Percentiles rank a stretch among this genome's conserved stretches.
Evolutionary conservation across 2,113 vertebrate genomes (phyloP).

Genomic region (Psittacara wagleri): DNA sequence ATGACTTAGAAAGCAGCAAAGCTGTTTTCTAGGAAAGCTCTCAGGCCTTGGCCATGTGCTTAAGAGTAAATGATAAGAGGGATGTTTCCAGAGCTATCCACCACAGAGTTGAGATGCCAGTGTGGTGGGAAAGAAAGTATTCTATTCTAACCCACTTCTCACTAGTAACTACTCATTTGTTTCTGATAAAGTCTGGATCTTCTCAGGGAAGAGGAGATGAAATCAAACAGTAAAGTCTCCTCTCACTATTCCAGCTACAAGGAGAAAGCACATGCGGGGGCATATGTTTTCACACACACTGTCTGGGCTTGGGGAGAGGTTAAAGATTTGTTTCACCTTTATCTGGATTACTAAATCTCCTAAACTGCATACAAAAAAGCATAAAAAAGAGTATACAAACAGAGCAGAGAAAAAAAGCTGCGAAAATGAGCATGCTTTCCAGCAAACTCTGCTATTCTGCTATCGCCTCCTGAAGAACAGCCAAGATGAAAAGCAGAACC

Average conservation of each 20-base stretch:
- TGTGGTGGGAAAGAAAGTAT: neutral
- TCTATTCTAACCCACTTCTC: neutral
- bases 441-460: neutral
- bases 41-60: neutral
- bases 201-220: neutral
- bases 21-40: neutral
- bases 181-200: neutral
- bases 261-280: neutral
- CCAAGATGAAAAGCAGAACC: conserved; percentile 43
- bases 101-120: neutral
- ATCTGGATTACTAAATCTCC: neutral
- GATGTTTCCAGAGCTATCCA: neutral
- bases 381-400: neutral
- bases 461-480: neutral
- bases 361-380: neutral
- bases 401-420: neutral
- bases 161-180: neutral
- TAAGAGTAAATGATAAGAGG: neutral
- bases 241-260: neutral
- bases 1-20: neutral
- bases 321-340: neutral
- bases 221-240: neutral
- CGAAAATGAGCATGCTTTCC: neutral
- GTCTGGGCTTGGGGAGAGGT: neutral
- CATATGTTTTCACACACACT: neutral